Conservation (phyloP, 2,797 vertebrate genomes). For the Potorous gilbertii region DNA sequence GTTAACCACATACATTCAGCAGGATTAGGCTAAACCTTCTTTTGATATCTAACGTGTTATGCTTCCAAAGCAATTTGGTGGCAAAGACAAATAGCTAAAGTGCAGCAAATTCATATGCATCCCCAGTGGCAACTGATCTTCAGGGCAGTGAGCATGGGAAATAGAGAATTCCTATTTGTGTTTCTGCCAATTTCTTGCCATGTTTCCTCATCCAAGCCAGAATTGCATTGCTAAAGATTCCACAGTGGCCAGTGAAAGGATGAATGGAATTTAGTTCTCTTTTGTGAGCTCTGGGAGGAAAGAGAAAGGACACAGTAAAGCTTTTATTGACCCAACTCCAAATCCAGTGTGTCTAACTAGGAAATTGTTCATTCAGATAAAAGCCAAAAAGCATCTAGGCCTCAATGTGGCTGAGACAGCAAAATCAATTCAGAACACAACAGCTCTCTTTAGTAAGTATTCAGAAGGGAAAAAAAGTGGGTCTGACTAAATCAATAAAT, state of each 20-base stretch:
- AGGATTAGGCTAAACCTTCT: constrained; percentile 76
- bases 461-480: constrained; percentile 70
- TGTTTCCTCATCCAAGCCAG: constrained; percentile 84
- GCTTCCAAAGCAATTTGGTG: constrained; percentile 73
- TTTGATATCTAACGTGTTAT: constrained; percentile 74
- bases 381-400: constrained; percentile 85
- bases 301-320: constrained; percentile 87
- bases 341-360: constrained; percentile 88
- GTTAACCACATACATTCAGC: constrained; percentile 73
- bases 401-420: constrained; percentile 84
- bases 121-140: constrained; percentile 78
- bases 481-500: constrained; percentile 68
- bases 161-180: constrained; percentile 84
- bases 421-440: constrained; percentile 87
- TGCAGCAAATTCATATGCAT: constrained; percentile 81
- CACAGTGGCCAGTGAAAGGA: constrained; percentile 86
- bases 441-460: constrained; percentile 81
- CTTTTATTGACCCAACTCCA: constrained; percentile 88
- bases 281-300: constrained; percentile 86
- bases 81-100: constrained; percentile 76
- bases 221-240: constrained; percentile 85
- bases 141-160: constrained; percentile 76
- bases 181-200: constrained; percentile 83
- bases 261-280: constrained; percentile 86
- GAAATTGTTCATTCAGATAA: constrained; percentile 88